Percentiles rank a stretch among this genome's conserved stretches.
These are phyloP conservation scores for Crotalus horridus DNA, from an alignment of 2,113 vertebrate species.

Conservation along the genomic window DNA sequence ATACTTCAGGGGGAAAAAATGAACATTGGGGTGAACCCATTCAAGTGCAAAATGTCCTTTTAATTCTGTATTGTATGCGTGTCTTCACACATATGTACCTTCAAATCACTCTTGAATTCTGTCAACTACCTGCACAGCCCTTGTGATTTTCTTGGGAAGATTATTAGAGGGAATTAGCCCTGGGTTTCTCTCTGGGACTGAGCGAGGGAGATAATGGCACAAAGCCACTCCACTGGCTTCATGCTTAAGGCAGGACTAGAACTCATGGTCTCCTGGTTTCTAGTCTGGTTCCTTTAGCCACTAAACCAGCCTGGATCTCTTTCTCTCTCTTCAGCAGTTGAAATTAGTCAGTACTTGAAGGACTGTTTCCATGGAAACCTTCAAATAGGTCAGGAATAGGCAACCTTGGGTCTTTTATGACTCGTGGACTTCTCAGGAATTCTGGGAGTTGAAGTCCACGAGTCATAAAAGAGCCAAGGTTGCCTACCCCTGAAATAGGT, in stretches of 20 bases:
- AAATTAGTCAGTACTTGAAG: neutral
- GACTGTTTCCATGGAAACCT: neutral
- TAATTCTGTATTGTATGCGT: neutral
- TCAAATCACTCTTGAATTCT: neutral
- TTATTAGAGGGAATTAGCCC: neutral
- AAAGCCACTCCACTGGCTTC: neutral
- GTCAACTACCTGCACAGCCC: neutral
- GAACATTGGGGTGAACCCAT: neutral
- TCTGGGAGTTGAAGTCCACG: no score
- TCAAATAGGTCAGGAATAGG: neutral
- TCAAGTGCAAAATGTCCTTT: neutral
- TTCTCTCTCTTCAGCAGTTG: neutral
- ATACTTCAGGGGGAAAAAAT: neutral
- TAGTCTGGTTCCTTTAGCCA: neutral
- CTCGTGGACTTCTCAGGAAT: no score
- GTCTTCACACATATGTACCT: neutral
- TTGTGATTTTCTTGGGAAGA: neutral
- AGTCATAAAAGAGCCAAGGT: no score
- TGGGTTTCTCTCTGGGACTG: neutral
- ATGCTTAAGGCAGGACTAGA: neutral
- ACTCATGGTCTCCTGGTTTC: neutral
- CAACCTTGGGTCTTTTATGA: no score
- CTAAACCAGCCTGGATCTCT: neutral
- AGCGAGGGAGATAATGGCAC: neutral
- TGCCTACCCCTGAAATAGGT: neutral